Evolutionary conservation across 2,888 invertebrate genomes (phyloP), one percentile per base, ranked within the genome.

Genomic region (Drosophila fulvimacula): DNA sequence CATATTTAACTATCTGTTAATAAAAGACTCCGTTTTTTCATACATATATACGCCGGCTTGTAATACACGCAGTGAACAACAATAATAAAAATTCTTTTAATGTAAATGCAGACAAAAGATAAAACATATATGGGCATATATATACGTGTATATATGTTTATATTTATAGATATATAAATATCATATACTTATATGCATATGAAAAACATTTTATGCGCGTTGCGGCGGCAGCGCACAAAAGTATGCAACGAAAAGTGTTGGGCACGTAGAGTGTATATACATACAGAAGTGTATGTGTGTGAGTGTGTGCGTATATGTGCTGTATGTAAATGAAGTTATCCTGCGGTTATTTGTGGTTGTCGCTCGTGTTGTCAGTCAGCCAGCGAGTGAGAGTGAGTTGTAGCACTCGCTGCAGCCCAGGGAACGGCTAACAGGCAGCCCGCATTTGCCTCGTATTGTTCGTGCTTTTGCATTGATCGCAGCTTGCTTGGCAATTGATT

Each of bases 321-420:
- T 42, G 71, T 73, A 85, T 85, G 88, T 79, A 85, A 85, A 85
- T 87, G 82, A 85, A 85, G 85, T 87, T 84, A 84, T 85, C 85
- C 85, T 84, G 88, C 82, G 79, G 85, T 84, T 85, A 85, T 85
- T 85, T 85, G 88, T 84, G 73, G 79, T 85, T 82, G 85, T 82
- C 88, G 85, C 77, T 81, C 73, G 38, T 70, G 68, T 73, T 87
- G 87, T 86, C 79, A 79, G 67, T 57, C 78, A 63, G 53, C 52
- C 7, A 34, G 32, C 2, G n/a, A 32, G 58, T 32, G 32, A 32
- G 49, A 13, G 19, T 34, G 49, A 49, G 34, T 30, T 49, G 17
- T 17, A 32, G 32, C 17, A 5, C 24, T 46, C n/a, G 15, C 17
- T 11, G 46, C n/a, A n/a, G 27, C 27, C 27, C 21, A 27, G 1